Evolutionary conservation across 2,888 invertebrate species (phyloP), one percentile per base, ranked within the genome.

Genomic region (Timema podura): DNA sequence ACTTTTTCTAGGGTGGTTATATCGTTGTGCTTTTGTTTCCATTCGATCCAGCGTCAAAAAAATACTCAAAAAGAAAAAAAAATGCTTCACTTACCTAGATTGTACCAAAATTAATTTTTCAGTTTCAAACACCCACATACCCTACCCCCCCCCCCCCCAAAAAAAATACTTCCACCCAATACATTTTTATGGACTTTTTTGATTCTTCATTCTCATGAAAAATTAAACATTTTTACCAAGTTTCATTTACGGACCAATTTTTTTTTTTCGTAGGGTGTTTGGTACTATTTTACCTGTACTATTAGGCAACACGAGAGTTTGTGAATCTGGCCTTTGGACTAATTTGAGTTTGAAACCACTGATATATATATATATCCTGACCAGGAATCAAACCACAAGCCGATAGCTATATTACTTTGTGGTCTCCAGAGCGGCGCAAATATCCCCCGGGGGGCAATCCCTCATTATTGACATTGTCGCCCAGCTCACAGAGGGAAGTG

Each of bases 401-500:
- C 30, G 30, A 30, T 30, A 30, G 30, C 30, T 3, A 30, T 30
- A 30, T 30, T 30, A 30, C 30, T 30, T 30, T 30, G 30, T 30
- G 30, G 3, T 30, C 30, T 30, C 3, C 30, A 30, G 30, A 30
- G 30, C 30, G 2, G 3, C 30, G 30, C 30, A 30, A 30, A 30
- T 30, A 30, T 30, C 59, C 44, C 59, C 59, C 59, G 16, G 30
- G 30, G 30, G 30, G 30, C 30, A 30, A 30, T 30, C 30, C 30
- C 30, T 30, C 30, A 30, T n/a, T 59, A 59, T 59, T 59, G 59
- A 59, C 59, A 13, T 67, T 46, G 59, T 30, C 30, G 30, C 30
- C 30, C 67, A 46, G 48, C 49, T 48, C 64, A 48, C 54, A 67
- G 70, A 70, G 71, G 72, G 73, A 73, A 73, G 73, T 72, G 68